These are phyloP conservation scores for Actias luna DNA, from an alignment of 2,888 invertebrate species.

Conservation along the genomic window DNA sequence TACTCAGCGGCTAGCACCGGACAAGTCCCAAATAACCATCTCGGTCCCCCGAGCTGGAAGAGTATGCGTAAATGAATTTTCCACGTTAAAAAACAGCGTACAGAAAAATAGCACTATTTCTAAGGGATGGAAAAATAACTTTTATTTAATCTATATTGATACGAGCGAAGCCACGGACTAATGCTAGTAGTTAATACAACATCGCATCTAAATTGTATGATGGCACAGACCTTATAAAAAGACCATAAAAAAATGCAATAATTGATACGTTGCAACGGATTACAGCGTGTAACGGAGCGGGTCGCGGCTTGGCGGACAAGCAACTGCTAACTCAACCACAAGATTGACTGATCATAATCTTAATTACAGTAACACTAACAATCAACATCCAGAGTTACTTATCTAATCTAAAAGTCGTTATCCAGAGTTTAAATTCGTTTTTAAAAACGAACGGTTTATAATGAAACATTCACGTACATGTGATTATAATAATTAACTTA, in stretches of 20 bases:
- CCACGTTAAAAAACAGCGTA: too few species aligned
- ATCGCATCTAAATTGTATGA: neutral
- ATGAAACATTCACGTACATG: neutral
- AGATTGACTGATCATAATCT: constrained; percentile 41
- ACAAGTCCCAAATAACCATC: too few species aligned
- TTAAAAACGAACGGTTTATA: constrained; percentile 6
- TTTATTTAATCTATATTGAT: too few species aligned
- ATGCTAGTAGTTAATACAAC: neutral
- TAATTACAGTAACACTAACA: constrained; percentile 42
- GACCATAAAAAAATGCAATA: neutral
- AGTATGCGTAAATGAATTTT: too few species aligned
- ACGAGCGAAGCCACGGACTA: too few species aligned
- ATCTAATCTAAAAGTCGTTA: constrained; percentile 36
- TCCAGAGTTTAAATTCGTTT: neutral
- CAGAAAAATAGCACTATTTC: too few species aligned
- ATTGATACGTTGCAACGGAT: neutral
- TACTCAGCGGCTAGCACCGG: too few species aligned
- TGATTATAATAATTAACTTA: neutral
- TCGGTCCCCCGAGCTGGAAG: too few species aligned
- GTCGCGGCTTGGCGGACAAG: constrained; percentile 17
- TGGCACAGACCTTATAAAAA: neutral
- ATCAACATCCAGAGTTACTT: constrained; percentile 35
- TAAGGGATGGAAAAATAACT: too few species aligned
- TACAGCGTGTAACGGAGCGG: neutral
- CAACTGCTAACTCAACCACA: constrained; percentile 21